Evolutionary conservation across 2,888 invertebrate genomes (phyloP), one percentile per base, ranked within the genome.

Genomic region (Erebia palarica): DNA sequence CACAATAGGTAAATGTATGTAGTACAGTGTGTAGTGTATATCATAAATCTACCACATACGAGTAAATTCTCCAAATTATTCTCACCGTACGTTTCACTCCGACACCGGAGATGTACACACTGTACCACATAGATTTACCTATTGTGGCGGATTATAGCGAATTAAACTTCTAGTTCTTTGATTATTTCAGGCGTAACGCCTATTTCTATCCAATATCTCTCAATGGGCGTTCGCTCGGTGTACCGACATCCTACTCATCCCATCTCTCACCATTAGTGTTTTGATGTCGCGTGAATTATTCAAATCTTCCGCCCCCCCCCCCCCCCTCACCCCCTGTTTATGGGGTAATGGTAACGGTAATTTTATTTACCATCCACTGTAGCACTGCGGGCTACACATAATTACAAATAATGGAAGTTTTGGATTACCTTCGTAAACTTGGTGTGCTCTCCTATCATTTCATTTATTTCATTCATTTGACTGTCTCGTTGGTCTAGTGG

Each of bases 201-300:
- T 27, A 27, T 27, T 3, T 36, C 36, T 36, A 5, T 1, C 7
- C 36, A 36, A 36, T 55, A 18, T 18, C n/a, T 18, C 58, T 73
- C 73, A 75, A 61, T 58, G 55, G 66, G 63, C 13, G 7, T 36
- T 4, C 3, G 47, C 66, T 27, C 53, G 51, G 53, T 71, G 69
- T 49, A 49, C n/a, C 73, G 75, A 47, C 65, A 42, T 27, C 66
- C 57, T 67, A 61, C 68, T 72, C 69, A 67, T 74, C 71, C 78
- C 78, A 79, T 78, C 78, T 81, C 82, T 81, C 78, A 80, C 81
- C 85, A 83, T 86, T 83, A 85, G 84, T 85, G 82, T 86, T 84
- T 84, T 84, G 86, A 85, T 82, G 84, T 77, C 78, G 80, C 79
- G 82, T 85, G 83, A 87, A 85, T 87, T 81, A 87, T 87, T 87